phyloP scores from a whole-genome alignment of 2,888 invertebrate genomes.

The Machimus atricapillus region DNA sequence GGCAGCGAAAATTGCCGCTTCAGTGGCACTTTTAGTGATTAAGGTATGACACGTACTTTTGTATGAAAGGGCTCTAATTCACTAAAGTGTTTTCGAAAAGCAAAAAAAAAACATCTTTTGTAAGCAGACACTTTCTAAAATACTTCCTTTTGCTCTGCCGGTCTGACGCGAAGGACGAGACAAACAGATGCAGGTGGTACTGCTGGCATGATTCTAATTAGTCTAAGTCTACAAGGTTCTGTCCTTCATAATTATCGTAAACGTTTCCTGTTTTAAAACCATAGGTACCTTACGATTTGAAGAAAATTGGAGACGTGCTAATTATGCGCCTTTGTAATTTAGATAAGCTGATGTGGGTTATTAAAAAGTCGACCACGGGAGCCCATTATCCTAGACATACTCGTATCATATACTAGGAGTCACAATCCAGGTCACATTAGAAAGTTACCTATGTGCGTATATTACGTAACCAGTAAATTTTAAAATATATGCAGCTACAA shows the following conservation, averaged over 20 bases:
- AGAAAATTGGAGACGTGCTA: background rate
- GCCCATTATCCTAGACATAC: background rate
- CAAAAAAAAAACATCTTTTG: background rate
- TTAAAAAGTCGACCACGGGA: background rate
- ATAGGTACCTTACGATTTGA: background rate
- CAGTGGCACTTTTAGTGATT: background rate
- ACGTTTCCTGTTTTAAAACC: background rate
- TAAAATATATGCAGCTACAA: no score
- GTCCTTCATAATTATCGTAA: background rate
- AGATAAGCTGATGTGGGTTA: background rate
- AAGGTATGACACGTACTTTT: background rate
- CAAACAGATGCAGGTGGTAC: background rate
- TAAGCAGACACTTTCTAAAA: background rate
- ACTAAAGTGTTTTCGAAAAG: background rate
- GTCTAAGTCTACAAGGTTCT: background rate
- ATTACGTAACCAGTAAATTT: no score
- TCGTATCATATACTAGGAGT: background rate
- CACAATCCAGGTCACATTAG: no score
- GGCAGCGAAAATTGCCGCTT: background rate
- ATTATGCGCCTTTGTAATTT: background rate
- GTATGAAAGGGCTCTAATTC: background rate
- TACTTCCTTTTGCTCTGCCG: background rate
- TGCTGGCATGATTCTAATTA: background rate
- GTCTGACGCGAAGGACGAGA: background rate
- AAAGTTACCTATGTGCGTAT: no score